phyloP scores from a whole-genome alignment of 2,113 vertebrate species.

The Pterocles orientalis region DNA sequence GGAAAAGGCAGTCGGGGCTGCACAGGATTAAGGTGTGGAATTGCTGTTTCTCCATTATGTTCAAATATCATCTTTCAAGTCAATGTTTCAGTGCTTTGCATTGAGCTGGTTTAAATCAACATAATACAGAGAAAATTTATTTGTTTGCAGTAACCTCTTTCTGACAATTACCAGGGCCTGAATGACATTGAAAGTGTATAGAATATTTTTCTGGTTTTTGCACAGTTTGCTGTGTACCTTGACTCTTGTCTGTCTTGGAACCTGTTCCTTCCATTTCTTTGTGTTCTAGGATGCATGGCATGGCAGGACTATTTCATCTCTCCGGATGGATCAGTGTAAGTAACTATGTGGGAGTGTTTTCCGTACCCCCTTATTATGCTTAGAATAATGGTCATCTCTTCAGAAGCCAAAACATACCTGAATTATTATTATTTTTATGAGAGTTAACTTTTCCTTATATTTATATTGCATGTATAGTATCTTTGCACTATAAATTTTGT shows the following conservation, averaged over 20 bases:
- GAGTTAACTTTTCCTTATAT: neutral
- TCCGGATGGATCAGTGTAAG: conserved; percentile 88
- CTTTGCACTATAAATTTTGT: neutral
- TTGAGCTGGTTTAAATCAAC: neutral
- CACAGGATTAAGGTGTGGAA: neutral
- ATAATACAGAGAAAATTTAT: neutral
- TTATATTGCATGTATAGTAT: neutral
- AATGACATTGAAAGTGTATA: neutral
- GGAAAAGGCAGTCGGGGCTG: neutral
- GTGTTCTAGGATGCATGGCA: conserved; percentile 84
- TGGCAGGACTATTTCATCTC: conserved; percentile 85
- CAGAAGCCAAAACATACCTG: neutral
- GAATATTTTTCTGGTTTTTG: neutral
- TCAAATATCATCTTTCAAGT: neutral
- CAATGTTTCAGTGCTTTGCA: neutral
- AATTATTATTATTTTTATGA: neutral
- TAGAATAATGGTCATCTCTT: neutral
- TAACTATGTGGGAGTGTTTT: neutral
- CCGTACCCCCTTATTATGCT: neutral
- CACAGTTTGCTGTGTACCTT: neutral
- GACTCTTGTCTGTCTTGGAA: neutral
- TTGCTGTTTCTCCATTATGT: neutral
- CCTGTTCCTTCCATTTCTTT: neutral
- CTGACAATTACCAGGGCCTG: neutral
- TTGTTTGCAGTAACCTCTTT: neutral